Conservation (phyloP, 92 coral and sea anemone species). For the Porites lobata region DNA sequence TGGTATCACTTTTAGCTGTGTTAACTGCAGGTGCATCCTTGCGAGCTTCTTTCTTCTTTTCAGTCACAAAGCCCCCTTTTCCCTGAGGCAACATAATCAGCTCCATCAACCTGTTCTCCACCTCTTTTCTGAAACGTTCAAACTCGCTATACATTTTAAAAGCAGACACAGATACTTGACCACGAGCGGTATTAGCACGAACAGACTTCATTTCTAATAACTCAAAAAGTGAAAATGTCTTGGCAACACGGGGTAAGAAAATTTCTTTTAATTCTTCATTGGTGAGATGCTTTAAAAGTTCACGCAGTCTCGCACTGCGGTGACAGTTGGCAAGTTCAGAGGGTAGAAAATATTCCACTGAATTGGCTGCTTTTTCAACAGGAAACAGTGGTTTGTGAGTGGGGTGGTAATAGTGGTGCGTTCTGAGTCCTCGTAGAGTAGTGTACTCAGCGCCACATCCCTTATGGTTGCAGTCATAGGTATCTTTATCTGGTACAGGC, state of each 20-base stretch:
- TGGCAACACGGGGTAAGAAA: conserved; percentile 18
- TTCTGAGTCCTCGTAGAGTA: conserved; percentile 2
- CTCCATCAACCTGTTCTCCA: conserved; percentile 18
- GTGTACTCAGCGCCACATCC: neutral
- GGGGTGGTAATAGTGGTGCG: conserved; percentile 33
- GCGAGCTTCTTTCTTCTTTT: neutral
- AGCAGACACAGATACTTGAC: conserved; percentile 5
- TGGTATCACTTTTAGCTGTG: neutral
- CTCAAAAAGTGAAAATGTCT: conserved; percentile 30
- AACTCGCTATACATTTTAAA: conserved; percentile 55
- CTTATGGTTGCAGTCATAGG: neutral
- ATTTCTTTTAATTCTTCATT: conserved; percentile 34
- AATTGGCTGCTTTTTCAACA: conserved; percentile 6
- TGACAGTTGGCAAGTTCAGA: neutral
- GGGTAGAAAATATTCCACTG: conserved; percentile 38
- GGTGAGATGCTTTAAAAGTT: conserved; percentile 25
- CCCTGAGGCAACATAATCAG: conserved; percentile 28
- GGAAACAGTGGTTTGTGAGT: conserved; percentile 1
- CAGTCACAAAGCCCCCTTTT: neutral
- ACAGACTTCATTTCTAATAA: conserved; percentile 41
- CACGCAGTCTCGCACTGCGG: conserved; percentile 41
- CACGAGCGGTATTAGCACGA: neutral
- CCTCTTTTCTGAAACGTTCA: conserved; percentile 51
- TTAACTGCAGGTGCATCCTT: neutral
- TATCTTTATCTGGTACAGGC: neutral